Base-by-base conservation (phyloP, 2,888 invertebrate species). In the Drosophila mercatorum region DNA sequence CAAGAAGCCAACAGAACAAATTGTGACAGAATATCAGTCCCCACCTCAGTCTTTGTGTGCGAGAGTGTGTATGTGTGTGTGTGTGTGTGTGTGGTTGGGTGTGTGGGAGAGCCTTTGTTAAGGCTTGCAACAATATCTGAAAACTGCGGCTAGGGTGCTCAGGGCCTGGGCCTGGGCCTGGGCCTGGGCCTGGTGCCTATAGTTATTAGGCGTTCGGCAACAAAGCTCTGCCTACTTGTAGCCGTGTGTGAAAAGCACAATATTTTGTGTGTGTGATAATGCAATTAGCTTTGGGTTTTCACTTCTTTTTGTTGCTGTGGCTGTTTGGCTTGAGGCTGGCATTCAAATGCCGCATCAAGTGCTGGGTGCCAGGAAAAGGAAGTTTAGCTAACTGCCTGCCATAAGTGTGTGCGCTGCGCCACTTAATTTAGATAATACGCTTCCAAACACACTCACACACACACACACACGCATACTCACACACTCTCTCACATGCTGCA, bases 361-460 rank as follows among this genome's bases (percentile, higher is more conserved):
- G 67, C 59, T 60, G 56, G 43, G 51, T 68, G 75, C 73, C 83
- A 88, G 86, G 86, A 86, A 86, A 89, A 88, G 86, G 86, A 86
- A 86, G 90, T 80, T 77, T 67, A 80, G 78, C 80, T 83, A 77
- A 83, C 65, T 73, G 70, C 55, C 79, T 68, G 68, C 58, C 67
- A 68, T 65, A 81, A 75, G 77, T 75, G 75, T 80, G 57, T 44
- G 68, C 44, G 31, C 52, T 79, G 86, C 80, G 70, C 81, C 86
- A 85, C 85, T 85, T 85, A 88, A 82, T 88, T 89, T 85, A 78
- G 78, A 88, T 85, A 88, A 89, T 87, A 83, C 62, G 69, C 68
- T 40, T n/a, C 68, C 57, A 52, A 56, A 65, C 74, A 70, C 62
- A 49, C 63, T 26, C 56, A 34, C 52, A 17, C 63, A 44, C 58